Evolutionary conservation across 2,888 invertebrate species (phyloP), one percentile per base, ranked within the genome.

Genomic region (Pristionchus maxplancki): DNA sequence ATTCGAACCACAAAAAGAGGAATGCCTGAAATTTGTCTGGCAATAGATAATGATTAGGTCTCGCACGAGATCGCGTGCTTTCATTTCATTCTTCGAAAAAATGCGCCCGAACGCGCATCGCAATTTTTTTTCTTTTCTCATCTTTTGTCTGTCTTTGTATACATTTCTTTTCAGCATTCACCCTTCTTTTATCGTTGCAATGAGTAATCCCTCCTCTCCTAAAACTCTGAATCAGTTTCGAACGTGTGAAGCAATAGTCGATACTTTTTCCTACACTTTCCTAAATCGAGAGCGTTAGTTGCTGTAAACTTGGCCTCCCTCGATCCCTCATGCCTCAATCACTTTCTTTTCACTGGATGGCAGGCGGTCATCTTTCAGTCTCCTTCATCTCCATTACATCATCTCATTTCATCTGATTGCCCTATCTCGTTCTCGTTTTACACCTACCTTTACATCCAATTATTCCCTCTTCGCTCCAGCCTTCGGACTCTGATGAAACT

Each of bases 301-400:
- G 50, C 24, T 34, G 53, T 53, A 34, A 9, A 13, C 82, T 53
- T 15, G 40, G 1, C 13, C 82, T 24, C 28, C 20, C 50, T 53
- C 53, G 6, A 44, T 53, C 82, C 20, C 50, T 44, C 78, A 44
- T 28, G 44, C 78, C 37, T 78, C 78, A 78, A n/a, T 78, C 78
- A 78, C 78, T 44, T n/a, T 31, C 67, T 67, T 78, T n/a, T 20
- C 44, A 44, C n/a, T 44, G 11, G n/a, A 9, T 78, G 78, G 20
- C 78, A 78, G 78, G 78, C 78, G 78, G 78, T n/a, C 62, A 24
- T 85, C 85, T 85, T 20, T 64, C 48, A 24, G 31, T 84, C 85
- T 85, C n/a, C 50, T 31, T 53, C 85, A 24, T 64, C 48, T 82
- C 31, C 82, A 58, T 82, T 82, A 50, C 53, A 50, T 82, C 82